Evolutionary conservation across 1,140 invertebrate genomes (phyloP).

Genomic region (Zaprionus ornatus): DNA sequence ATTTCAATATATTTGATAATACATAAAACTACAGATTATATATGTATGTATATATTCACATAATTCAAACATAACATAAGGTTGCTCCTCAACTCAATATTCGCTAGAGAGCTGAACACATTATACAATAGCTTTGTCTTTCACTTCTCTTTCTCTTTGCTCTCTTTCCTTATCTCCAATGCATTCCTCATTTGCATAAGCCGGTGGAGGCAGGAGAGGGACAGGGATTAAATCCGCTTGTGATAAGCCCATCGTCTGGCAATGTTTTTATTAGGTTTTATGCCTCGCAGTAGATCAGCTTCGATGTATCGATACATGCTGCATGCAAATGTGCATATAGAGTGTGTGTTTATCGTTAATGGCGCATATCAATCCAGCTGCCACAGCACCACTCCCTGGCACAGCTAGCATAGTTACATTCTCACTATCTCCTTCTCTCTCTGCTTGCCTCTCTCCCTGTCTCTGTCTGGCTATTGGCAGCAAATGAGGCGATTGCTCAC

Average conservation of each 20-base stretch:
- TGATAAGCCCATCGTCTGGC: not conserved
- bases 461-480: not conserved
- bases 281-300: not conserved
- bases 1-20: not conserved
- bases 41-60: not conserved
- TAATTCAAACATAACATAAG: not conserved
- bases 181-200: not conserved
- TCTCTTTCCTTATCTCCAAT: not conserved
- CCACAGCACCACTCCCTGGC: not conserved
- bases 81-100: no score
- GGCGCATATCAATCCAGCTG: not conserved
- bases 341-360: not conserved
- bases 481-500: slow-evolving; percentile 23
- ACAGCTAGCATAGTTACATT: not conserved
- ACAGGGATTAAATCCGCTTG: not conserved
- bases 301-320: not conserved
- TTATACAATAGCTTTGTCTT: no score
- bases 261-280: slow-evolving; percentile 1
- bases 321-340: not conserved
- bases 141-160: not conserved
- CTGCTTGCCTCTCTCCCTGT: not conserved
- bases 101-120: no score
- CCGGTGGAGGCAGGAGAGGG: not conserved
- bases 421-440: not conserved
- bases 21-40: not conserved